A percentile compares a stretch with the other conserved stretches of the same genome.
Conservation (phyloP, 1,140 invertebrate genomes). For the Hylaeus volcanicus region DNA sequence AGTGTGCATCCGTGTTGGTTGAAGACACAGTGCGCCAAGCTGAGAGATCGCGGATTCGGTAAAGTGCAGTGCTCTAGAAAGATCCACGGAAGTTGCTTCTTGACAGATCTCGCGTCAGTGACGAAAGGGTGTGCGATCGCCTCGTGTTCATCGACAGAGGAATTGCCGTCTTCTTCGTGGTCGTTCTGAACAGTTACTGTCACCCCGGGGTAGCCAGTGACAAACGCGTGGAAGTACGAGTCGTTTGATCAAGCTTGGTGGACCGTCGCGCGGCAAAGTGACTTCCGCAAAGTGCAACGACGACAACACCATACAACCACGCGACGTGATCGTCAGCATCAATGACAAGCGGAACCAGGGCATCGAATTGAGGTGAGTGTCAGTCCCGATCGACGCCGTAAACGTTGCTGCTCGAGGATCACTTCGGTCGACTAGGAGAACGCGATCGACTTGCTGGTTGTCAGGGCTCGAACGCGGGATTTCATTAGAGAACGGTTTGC, state of each 20-base stretch:
- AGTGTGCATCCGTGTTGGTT: no score
- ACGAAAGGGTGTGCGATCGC: background rate
- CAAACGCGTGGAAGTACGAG: background rate
- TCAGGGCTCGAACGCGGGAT: slow-evolving; percentile 13
- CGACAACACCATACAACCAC: slow-evolving; percentile 70
- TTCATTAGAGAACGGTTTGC: slow-evolving; percentile 54
- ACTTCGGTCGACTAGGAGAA: background rate
- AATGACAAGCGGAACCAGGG: slow-evolving; percentile 70
- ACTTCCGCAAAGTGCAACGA: slow-evolving; percentile 71
- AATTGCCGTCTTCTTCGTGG: no score
- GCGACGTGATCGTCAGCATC: slow-evolving; percentile 74
- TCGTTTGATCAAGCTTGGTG: slow-evolving; percentile 37
- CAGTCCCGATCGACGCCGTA: background rate
- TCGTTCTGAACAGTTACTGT: background rate
- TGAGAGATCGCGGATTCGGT: background rate
- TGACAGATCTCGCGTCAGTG: background rate
- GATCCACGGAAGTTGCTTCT: background rate
- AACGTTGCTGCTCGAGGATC: background rate
- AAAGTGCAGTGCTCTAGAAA: slow-evolving; percentile 20
- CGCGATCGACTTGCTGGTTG: background rate
- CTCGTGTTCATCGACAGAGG: no score
- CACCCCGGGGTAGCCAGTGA: background rate
- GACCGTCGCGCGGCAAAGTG: slow-evolving; percentile 69
- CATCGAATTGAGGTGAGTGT: slow-evolving; percentile 72
- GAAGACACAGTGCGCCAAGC: background rate